Evolutionary conservation across 2,113 vertebrate genomes (phyloP).

Genomic region (Syngnathus typhle): DNA sequence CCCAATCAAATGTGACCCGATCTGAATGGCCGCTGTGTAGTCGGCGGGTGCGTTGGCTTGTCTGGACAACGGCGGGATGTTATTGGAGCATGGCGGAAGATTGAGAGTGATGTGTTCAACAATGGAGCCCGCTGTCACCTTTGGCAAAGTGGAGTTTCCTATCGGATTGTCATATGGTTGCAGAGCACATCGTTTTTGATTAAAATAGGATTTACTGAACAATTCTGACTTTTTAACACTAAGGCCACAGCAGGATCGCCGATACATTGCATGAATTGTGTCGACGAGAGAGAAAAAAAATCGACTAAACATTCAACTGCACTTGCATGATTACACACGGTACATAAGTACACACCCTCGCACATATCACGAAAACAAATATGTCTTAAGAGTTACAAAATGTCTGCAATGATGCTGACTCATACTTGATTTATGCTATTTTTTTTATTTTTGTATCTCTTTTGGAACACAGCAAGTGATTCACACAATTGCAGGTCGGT

Average conservation of each 20-base stretch:
- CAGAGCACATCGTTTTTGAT: background rate
- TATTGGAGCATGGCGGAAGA: conserved; percentile 28
- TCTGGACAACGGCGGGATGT: conserved; percentile 8
- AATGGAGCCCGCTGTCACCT: conserved; percentile 13
- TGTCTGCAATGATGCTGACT: too few relatives aligned
- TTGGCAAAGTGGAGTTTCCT: background rate
- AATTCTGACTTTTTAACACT: background rate
- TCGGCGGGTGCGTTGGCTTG: conserved; percentile 11
- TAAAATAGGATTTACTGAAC: background rate
- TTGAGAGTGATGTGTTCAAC: conserved; percentile 33
- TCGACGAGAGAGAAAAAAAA: too few relatives aligned
- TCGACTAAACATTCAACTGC: too few relatives aligned
- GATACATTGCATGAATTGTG: too few relatives aligned
- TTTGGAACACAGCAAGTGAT: too few relatives aligned
- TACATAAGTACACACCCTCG: too few relatives aligned
- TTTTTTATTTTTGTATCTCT: too few relatives aligned
- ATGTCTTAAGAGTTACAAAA: too few relatives aligned
- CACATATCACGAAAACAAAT: too few relatives aligned
- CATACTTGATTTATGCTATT: too few relatives aligned
- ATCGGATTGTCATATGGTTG: background rate
- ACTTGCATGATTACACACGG: too few relatives aligned
- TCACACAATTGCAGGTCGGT: too few relatives aligned
- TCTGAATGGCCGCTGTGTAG: conserved; percentile 37
- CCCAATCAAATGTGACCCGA: conserved; percentile 57
- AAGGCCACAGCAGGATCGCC: background rate